Percentiles rank a stretch among this genome's conserved stretches.
phyloP scores from a whole-genome alignment of 2,113 vertebrate genomes.

The Ptyas mucosa region DNA sequence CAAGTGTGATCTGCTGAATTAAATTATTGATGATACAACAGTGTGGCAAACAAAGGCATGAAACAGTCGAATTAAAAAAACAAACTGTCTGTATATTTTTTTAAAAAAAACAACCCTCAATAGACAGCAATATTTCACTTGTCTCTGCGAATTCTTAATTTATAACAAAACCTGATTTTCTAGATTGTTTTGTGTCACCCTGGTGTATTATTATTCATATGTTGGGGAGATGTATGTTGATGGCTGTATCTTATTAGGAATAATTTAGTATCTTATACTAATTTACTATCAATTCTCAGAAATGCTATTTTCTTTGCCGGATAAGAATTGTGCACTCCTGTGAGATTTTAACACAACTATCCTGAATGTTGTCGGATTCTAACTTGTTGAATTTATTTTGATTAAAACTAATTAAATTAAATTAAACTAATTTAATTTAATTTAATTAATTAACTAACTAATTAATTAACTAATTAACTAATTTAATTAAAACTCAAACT shows the following conservation, averaged over 20 bases:
- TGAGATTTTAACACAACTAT: slow-evolving; percentile 27
- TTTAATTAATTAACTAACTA: no score
- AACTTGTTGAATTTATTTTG: not conserved
- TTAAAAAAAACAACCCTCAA: not conserved
- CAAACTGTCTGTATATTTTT: not conserved
- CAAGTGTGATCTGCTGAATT: not conserved
- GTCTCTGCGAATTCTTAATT: not conserved
- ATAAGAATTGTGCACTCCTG: slow-evolving; percentile 30
- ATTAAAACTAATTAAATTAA: no score
- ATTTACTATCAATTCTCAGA: slow-evolving; percentile 42
- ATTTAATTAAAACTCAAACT: slow-evolving; percentile 35
- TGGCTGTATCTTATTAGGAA: not conserved
- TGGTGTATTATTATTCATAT: slow-evolving; percentile 13
- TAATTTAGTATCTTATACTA: slow-evolving; percentile 45
- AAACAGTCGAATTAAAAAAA: slow-evolving; percentile 2
- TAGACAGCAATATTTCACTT: not conserved
- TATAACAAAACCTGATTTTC: slow-evolving; percentile 7
- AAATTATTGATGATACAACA: not conserved
- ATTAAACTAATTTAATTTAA: no score
- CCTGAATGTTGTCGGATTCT: not conserved
- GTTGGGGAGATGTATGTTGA: slow-evolving; percentile 32
- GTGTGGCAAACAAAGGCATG: not conserved
- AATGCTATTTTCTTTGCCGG: slow-evolving; percentile 27
- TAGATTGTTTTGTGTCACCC: slow-evolving; percentile 17
- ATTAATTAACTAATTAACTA: no score